Base-by-base conservation (phyloP, 2,888 invertebrate genomes). In the Taphrorychus bicolor region DNA sequence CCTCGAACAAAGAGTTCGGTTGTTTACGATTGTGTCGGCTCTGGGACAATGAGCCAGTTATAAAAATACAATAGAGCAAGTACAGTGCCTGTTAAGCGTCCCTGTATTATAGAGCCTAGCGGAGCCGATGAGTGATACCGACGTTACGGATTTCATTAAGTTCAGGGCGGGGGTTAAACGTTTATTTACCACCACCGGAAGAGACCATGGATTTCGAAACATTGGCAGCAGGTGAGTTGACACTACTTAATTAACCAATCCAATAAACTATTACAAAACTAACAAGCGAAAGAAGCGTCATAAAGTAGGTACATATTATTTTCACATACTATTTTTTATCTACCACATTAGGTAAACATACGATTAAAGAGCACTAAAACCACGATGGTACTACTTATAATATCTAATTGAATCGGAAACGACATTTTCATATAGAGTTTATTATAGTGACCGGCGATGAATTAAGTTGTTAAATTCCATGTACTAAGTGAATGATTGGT, bases 181-280 rank as follows among this genome's bases (percentile, higher is more conserved):
- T 66, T 49, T 41, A 4, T 56, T 54, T 16, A 49, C 17, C 22
- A 63, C 52, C 56, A 58, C 53, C 69, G 71, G 69, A 56, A 62
- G 59, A 62, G 72, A 76, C 68, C 70, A 78, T 78, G 78, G 78
- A 78, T 72, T 81, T 80, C 76, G 81, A 81, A 77, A 81, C 80
- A 70, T 75, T 82, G 77, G 81, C 80, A 76, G 76, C 79, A 81
- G 82, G 82, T 82, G 78, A 81, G 75, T 76, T 4, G 17, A 4
- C 16, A 54, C 9, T 23, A 32, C 1, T 32, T 9, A 2, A n/a
- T n/a, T n/a, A n/a, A n/a, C n/a, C n/a, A n/a, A n/a, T n/a, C n/a
- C n/a, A n/a, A n/a, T n/a, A n/a, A n/a, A n/a, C n/a, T n/a, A n/a
- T n/a, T n/a, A n/a, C n/a, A n/a, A n/a, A n/a, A n/a, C n/a, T n/a